Evolutionary conservation across 2,113 vertebrate species (phyloP), one percentile per base, ranked within the genome.

Genomic region (Petroica traversi): DNA sequence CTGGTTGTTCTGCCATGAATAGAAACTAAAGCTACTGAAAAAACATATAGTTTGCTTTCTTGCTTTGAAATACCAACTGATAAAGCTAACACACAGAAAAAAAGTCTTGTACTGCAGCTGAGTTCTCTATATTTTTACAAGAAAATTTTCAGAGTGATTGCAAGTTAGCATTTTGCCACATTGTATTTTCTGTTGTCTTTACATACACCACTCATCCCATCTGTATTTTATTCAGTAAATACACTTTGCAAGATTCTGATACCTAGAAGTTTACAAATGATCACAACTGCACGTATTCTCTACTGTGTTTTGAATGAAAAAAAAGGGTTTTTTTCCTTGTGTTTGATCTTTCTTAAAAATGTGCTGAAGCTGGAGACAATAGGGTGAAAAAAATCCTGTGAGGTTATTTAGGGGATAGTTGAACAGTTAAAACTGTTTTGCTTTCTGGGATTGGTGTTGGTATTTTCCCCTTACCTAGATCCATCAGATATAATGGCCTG

Each of bases 41-140:
- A 93, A 82, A 67, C 40, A 79, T 75, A 94, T 92, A 62, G 48
- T 94, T 93, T 96, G 48, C 68, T 92, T 89, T 89, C 79, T 78
- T 89, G 67, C 82, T 78, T 81, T 89, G 85, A 95, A 93, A 66
- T 75, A 58, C 61, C 31, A 63, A 84, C 79, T 67, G 85, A 45
- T 76, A 77, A 77, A 43, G 9, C 34, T 79, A 92, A 49, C 69
- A n/a, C 31, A 38, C 57, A 61, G 55, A 48, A 76, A 80, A 80
- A 46, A 43, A 82, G 8, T 63, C 23, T 72, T 58, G 38, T 3
- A 9, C 10, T 74, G 9, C 41, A 63, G 46, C 41, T 34, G 38
- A 77, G 36, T 63, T 93, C 48, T 16, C 38, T 66, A 18, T n/a
- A 22, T 38, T 49, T 89, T 92, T 66, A 55, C 22, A 43, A 22